Evolutionary conservation across 2,888 invertebrate species (phyloP).

Genomic region (Polydrusus pterygomalis): DNA sequence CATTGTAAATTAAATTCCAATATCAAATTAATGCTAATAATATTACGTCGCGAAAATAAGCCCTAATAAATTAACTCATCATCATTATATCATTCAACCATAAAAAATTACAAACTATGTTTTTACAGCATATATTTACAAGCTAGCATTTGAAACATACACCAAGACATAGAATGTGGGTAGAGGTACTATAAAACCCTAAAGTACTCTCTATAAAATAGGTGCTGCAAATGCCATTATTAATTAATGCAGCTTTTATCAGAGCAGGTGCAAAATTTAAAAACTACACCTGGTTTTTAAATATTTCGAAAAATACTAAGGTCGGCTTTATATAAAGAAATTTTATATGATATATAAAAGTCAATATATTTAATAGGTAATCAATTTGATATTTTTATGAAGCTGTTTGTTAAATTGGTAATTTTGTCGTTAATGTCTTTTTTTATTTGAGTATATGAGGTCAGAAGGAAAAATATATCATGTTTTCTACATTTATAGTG

Average conservation of each 20-base stretch:
- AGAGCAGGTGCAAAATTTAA: conserved; percentile 29
- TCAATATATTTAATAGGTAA: conserved; percentile 24
- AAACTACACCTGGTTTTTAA: conserved; percentile 24
- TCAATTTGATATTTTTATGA: conserved; percentile 29
- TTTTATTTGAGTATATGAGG: not conserved
- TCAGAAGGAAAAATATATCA: not conserved
- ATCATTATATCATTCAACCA: too few relatives aligned
- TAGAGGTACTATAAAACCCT: conserved; percentile 26
- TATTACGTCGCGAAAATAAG: too few relatives aligned
- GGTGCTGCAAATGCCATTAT: conserved; percentile 13
- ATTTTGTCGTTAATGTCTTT: conserved; percentile 17
- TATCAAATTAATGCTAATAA: too few relatives aligned
- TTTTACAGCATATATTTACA: too few relatives aligned
- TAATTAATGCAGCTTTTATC: conserved; percentile 30
- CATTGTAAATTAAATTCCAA: too few relatives aligned
- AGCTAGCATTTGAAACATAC: not conserved
- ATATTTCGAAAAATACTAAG: conserved; percentile 12
- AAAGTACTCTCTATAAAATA: conserved; percentile 16
- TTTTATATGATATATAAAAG: conserved; percentile 28
- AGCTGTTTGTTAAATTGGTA: conserved; percentile 24
- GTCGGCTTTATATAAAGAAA: conserved; percentile 7
- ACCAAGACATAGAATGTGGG: too few relatives aligned
- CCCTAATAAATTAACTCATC: too few relatives aligned
- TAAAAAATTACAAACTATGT: too few relatives aligned
- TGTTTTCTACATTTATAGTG: not conserved